phyloP scores from a whole-genome alignment of 2,113 vertebrate genomes.

The Bambusicola thoracicus region DNA sequence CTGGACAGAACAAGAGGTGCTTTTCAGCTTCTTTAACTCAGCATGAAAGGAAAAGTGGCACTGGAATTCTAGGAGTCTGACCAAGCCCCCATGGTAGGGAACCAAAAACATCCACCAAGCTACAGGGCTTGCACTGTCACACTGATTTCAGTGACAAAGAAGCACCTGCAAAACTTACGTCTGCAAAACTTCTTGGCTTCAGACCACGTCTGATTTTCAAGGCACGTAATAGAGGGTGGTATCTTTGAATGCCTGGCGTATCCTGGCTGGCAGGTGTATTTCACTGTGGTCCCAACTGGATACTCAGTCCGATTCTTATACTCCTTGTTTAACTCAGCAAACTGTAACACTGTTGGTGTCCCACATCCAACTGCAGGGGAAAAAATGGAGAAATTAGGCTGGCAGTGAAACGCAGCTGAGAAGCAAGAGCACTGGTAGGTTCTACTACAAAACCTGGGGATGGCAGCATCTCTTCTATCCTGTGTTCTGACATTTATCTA shows the following conservation, averaged over 20 bases:
- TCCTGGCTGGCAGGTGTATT: constrained; percentile 63
- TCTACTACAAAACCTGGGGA: too few species aligned
- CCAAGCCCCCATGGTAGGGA: neutral
- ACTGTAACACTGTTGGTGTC: neutral
- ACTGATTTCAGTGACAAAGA: neutral
- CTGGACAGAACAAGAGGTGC: constrained; percentile 39
- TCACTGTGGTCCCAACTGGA: constrained; percentile 35
- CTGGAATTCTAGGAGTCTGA: neutral
- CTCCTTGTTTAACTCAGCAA: constrained; percentile 46
- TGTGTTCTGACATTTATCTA: neutral
- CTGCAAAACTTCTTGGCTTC: constrained; percentile 46
- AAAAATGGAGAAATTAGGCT: neutral
- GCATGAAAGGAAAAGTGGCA: neutral
- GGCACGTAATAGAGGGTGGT: constrained; percentile 19
- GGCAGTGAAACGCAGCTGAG: neutral
- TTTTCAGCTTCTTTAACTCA: neutral
- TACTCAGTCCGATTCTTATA: constrained; percentile 34
- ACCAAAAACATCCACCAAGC: accelerated
- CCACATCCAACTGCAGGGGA: constrained; percentile 53
- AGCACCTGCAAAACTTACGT: constrained; percentile 11
- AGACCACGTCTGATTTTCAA: constrained; percentile 50
- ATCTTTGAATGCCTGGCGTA: neutral
- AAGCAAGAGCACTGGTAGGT: neutral
- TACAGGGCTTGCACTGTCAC: accelerated
- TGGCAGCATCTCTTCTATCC: neutral